Evolutionary conservation across 2,113 vertebrate species (phyloP).

Genomic region (Chaenogobius annularis): DNA sequence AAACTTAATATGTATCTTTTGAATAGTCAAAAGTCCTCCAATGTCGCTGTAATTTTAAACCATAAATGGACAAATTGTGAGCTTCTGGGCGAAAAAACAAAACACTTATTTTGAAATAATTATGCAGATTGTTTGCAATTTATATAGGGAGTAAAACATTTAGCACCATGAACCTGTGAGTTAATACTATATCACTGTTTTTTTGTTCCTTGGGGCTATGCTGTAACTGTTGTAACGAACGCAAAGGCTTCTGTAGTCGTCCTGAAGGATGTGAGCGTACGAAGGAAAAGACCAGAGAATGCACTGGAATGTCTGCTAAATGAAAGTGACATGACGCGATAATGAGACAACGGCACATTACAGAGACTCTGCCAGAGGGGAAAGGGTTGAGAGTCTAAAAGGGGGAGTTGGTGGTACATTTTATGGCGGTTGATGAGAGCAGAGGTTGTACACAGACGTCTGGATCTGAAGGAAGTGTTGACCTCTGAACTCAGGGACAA

Average conservation of each 20-base stretch:
- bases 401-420: constrained; percentile 12
- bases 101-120: too few species aligned
- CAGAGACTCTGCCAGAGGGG: constrained; percentile 47
- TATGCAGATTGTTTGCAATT: too few species aligned
- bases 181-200: too few species aligned
- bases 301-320: constrained; percentile 55
- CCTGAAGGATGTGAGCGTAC: constrained; percentile 41
- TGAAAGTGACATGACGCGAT: constrained; percentile 72
- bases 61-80: too few species aligned
- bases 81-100: too few species aligned
- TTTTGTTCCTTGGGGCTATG: too few species aligned
- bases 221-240: neutral
- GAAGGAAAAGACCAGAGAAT: constrained; percentile 55
- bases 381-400: constrained; percentile 18
- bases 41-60: too few species aligned
- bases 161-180: too few species aligned
- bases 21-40: too few species aligned
- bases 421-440: constrained; percentile 66
- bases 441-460: constrained; percentile 61
- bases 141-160: too few species aligned
- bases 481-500: constrained; percentile 32
- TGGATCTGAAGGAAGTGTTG: constrained; percentile 49
- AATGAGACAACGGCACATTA: constrained; percentile 69
- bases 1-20: too few species aligned
- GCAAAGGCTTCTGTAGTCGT: constrained; percentile 32